Conservation (phyloP, 2,888 invertebrate species). For the Liodrosophila aerea region DNA sequence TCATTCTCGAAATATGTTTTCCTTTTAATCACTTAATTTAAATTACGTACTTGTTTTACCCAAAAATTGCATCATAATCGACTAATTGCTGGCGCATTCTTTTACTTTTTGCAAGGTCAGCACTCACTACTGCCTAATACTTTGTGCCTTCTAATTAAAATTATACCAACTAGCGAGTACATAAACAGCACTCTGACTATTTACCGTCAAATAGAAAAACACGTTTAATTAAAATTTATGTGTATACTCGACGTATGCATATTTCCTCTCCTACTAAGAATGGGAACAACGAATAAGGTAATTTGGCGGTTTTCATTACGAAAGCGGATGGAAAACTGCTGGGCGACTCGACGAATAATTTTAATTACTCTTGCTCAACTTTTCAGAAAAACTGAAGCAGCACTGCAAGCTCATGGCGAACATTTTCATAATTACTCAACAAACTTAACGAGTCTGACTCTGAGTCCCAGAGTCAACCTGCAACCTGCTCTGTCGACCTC, state of each 20-base stretch:
- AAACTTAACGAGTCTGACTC: conserved; percentile 41
- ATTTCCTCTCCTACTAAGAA: conserved; percentile 19
- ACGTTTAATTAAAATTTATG: conserved; percentile 75
- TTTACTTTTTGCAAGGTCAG: conserved; percentile 37
- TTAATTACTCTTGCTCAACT: conserved; percentile 73
- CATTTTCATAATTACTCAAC: conserved; percentile 65
- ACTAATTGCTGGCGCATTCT: conserved; percentile 49
- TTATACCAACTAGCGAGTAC: conserved; percentile 32
- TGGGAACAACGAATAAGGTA: conserved; percentile 51
- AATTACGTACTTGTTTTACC: conserved; percentile 36
- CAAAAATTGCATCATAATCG: conserved; percentile 22
- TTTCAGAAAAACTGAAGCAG: conserved; percentile 54
- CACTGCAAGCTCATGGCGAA: conserved; percentile 66
- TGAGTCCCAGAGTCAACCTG: conserved; percentile 1
- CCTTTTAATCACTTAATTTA: no score
- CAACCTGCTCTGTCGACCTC: conserved; percentile 7
- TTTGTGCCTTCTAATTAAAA: conserved; percentile 65
- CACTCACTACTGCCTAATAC: conserved; percentile 50
- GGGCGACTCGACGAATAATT: conserved; percentile 63
- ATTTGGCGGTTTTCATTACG: conserved; percentile 57
- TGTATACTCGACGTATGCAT: conserved; percentile 17
- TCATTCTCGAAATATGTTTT: no score
- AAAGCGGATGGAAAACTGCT: conserved; percentile 35
- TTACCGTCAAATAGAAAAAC: conserved; percentile 63
- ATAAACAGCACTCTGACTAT: conserved; percentile 32